Conservation (phyloP, 2,888 invertebrate species). For the Nomada lathburiana region DNA sequence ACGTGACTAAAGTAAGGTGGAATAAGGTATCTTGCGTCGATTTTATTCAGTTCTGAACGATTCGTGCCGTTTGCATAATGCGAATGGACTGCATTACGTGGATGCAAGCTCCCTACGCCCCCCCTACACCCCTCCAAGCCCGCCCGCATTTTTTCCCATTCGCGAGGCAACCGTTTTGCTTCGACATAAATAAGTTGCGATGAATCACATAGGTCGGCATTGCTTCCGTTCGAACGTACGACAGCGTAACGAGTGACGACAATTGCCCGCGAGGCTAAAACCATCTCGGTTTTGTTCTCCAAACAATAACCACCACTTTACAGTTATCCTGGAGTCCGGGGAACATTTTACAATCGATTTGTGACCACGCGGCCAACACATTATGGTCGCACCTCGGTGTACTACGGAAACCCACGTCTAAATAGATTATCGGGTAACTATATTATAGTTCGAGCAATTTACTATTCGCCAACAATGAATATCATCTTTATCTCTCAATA, state of each 20-base stretch:
- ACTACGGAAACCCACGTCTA: constrained; percentile 36
- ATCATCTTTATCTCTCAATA: too few relatives aligned
- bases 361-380: constrained; percentile 40
- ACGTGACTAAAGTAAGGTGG: constrained; percentile 46
- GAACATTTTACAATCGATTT: constrained; percentile 52
- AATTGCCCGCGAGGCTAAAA: constrained; percentile 12
- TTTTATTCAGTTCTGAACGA: constrained; percentile 62
- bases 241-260: constrained; percentile 13
- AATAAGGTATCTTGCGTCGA: constrained; percentile 57
- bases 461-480: not conserved
- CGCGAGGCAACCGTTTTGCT: constrained; percentile 28
- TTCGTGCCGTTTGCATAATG: constrained; percentile 65
- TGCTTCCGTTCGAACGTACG: constrained; percentile 1
- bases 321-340: constrained; percentile 23
- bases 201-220: not conserved
- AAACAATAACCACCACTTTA: constrained; percentile 37
- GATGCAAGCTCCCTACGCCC: constrained; percentile 12
- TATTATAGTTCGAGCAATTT: constrained; percentile 21
- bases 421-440: constrained; percentile 39
- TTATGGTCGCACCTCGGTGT: constrained; percentile 33
- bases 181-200: not conserved
- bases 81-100: constrained; percentile 56
- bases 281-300: constrained; percentile 19
- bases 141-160: not conserved
- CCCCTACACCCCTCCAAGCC: not conserved